Conservation (phyloP, 2,797 vertebrate species). For the Enoplosus armatus region DNA sequence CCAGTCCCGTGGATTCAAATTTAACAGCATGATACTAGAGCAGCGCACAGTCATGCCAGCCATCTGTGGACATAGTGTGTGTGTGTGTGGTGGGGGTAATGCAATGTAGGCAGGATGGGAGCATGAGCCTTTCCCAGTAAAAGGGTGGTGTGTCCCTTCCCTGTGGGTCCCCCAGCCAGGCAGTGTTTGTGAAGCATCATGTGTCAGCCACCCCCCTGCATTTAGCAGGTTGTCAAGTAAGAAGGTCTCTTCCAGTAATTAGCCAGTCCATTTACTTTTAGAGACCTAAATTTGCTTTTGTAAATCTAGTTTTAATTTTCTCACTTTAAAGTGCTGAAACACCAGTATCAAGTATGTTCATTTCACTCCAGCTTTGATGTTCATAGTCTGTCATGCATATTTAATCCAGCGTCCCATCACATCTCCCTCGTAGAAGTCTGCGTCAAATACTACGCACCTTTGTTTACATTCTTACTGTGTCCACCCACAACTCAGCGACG, state of each 20-base stretch:
- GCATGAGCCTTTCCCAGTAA: constrained; percentile 78
- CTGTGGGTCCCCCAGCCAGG: constrained; percentile 79
- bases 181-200: constrained; percentile 84
- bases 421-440: neutral
- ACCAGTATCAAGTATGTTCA: neutral
- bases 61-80: constrained; percentile 83
- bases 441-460: constrained; percentile 33
- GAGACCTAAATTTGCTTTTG: constrained; percentile 30
- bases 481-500: neutral
- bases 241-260: constrained; percentile 61
- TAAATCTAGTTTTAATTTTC: constrained; percentile 21
- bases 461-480: constrained; percentile 21
- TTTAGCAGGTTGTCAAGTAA: constrained; percentile 82
- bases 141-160: constrained; percentile 83
- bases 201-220: constrained; percentile 75
- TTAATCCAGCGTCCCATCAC: neutral
- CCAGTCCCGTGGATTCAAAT: constrained; percentile 91
- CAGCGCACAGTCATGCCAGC: constrained; percentile 90
- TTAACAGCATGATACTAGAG: constrained; percentile 95
- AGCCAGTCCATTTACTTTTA: constrained; percentile 47
- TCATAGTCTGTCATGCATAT: neutral
- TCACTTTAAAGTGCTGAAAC: neutral
- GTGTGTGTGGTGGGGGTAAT: constrained; percentile 68
- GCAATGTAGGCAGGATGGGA: constrained; percentile 84
- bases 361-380: neutral